Percentiles rank a stretch among this genome's conserved stretches.
These are phyloP conservation scores for Dasysyrphus albostriatus DNA, from an alignment of 2,888 invertebrate species.

Conservation along the genomic window DNA sequence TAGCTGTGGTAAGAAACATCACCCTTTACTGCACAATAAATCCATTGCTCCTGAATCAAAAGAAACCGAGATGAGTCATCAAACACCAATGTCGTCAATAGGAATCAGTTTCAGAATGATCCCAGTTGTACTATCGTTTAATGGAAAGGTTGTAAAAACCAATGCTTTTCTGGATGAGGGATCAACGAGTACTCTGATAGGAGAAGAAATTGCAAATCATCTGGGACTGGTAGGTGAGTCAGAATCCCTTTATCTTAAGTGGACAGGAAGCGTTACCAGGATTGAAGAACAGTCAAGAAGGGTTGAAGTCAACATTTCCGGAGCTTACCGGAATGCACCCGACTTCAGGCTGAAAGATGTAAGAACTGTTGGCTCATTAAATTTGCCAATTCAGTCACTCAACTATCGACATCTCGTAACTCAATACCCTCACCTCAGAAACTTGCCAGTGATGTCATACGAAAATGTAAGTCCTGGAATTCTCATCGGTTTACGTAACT, in stretches of 20 bases:
- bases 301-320: slow-evolving; percentile 36
- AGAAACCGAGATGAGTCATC: too few relatives aligned
- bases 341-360: slow-evolving; percentile 17
- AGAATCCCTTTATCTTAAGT: slow-evolving; percentile 23
- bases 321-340: slow-evolving; percentile 23
- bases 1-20: too few relatives aligned
- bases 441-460: slow-evolving; percentile 51
- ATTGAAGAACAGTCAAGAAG: slow-evolving; percentile 31
- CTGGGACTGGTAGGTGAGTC: slow-evolving; percentile 35
- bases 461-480: slow-evolving; percentile 32
- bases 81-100: too few relatives aligned
- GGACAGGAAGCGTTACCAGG: background rate
- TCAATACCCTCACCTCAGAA: slow-evolving; percentile 48
- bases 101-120: too few relatives aligned
- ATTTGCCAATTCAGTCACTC: slow-evolving; percentile 46
- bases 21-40: too few relatives aligned
- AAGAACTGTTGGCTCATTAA: slow-evolving; percentile 10
- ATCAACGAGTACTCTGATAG: too few relatives aligned
- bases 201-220: too few relatives aligned
- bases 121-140: too few relatives aligned
- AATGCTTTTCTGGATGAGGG: too few relatives aligned
- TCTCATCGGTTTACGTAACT: slow-evolving; percentile 43
- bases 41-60: too few relatives aligned
- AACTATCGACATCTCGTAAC: slow-evolving; percentile 33
- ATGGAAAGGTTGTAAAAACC: too few relatives aligned